Conservation (phyloP, 2,888 invertebrate species). For the Metopia argyrocephala region DNA sequence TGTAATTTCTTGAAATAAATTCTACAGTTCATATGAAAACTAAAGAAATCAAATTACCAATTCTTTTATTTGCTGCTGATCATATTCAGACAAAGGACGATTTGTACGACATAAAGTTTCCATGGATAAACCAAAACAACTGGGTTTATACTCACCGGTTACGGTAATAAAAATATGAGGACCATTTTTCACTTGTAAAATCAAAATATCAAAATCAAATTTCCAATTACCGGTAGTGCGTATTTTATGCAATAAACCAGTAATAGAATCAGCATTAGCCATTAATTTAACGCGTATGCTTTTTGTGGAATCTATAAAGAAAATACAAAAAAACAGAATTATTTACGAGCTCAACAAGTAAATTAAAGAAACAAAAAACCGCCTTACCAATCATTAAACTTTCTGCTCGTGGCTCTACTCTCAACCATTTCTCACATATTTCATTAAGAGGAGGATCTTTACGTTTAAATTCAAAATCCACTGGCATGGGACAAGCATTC, state of each 20-base stretch:
- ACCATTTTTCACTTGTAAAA: constrained; percentile 95
- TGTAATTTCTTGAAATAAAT: not conserved
- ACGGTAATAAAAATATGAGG: constrained; percentile 97
- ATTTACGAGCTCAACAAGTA: not conserved
- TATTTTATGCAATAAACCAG: constrained; percentile 86
- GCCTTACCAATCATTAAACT: constrained; percentile 84
- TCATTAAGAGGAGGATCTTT: constrained; percentile 83
- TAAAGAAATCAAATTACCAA: constrained; percentile 80
- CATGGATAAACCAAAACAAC: constrained; percentile 95
- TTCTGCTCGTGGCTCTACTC: constrained; percentile 88
- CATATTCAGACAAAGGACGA: constrained; percentile 88
- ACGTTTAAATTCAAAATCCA: constrained; percentile 95
- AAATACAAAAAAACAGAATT: constrained; percentile 20
- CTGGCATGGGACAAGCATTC: constrained; percentile 94
- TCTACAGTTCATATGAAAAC: not conserved
- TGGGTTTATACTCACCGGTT: constrained; percentile 91
- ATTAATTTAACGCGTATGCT: constrained; percentile 93
- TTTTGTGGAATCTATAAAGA: constrained; percentile 86
- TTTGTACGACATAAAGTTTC: constrained; percentile 91
- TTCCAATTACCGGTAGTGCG: constrained; percentile 76
- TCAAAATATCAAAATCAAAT: constrained; percentile 87
- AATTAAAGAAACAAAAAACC: too few species aligned
- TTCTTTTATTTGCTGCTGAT: constrained; percentile 85
- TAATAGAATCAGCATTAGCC: constrained; percentile 89
- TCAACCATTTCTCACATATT: constrained; percentile 96